phyloP scores from a whole-genome alignment of 2,888 invertebrate species.

The Endotricha flammealis region DNA sequence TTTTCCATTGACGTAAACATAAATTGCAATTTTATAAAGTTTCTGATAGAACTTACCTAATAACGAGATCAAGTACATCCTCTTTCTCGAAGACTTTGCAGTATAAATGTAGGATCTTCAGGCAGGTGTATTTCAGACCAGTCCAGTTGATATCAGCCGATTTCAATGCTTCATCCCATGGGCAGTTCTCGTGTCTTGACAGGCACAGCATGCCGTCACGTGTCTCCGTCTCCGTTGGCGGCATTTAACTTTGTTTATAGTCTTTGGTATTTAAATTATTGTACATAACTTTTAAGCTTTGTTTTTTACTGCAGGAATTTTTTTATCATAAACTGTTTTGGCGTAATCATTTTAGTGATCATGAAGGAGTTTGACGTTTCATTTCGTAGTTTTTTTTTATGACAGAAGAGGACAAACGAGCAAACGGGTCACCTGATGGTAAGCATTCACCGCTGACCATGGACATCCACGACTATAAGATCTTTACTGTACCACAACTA shows the following conservation, averaged over 20 bases:
- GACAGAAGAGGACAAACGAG: no score
- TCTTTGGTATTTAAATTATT: conserved; percentile 9
- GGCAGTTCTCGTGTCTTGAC: conserved; percentile 80
- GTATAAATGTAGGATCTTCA: conserved; percentile 89
- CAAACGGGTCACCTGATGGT: no score
- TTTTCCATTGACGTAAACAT: no score
- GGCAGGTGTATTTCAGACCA: conserved; percentile 89
- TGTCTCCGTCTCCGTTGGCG: conserved; percentile 60
- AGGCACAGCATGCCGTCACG: conserved; percentile 79
- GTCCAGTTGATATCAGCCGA: conserved; percentile 84
- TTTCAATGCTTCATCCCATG: conserved; percentile 77
- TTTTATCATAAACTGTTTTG: no score
- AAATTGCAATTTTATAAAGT: no score
- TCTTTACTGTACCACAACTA: no score
- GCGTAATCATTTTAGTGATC: neutral
- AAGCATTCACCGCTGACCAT: no score
- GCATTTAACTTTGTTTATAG: conserved; percentile 51
- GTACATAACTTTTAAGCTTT: conserved; percentile 2
- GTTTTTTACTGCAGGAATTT: no score
- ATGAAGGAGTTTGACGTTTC: conserved; percentile 3
- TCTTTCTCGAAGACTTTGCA: conserved; percentile 92
- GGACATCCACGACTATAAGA: no score
- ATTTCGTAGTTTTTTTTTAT: no score
- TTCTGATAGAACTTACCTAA: conserved; percentile 88
- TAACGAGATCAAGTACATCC: conserved; percentile 87